Evolutionary conservation across 2,888 invertebrate genomes (phyloP).

Genomic region (Tenthredo amoena): DNA sequence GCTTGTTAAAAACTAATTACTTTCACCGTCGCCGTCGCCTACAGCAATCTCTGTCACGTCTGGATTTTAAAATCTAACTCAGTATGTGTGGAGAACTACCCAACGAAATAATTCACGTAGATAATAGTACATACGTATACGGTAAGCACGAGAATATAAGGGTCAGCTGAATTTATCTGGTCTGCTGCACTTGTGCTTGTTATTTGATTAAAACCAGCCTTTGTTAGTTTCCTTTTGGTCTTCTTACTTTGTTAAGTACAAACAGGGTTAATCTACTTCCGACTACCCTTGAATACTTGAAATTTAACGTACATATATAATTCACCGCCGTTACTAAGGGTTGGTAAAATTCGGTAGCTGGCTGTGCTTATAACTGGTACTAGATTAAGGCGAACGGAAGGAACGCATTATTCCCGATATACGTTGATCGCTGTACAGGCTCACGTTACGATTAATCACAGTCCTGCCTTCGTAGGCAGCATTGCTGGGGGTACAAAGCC

Average conservation of each 20-base stretch:
- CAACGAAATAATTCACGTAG: background rate
- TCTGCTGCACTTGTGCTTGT: background rate
- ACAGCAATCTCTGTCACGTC: background rate
- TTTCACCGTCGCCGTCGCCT: conserved; percentile 55
- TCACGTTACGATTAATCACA: conserved; percentile 52
- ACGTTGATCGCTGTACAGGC: conserved; percentile 51
- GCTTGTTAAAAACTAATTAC: conserved; percentile 69
- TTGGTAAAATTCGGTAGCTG: background rate
- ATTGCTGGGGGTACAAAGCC: conserved; percentile 48
- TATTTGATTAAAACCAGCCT: background rate
- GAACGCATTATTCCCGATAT: conserved; percentile 41
- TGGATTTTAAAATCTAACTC: background rate
- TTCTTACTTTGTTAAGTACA: background rate
- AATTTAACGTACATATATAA: conserved; percentile 17
- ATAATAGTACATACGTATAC: background rate
- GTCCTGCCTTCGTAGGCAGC: conserved; percentile 7
- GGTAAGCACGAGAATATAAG: background rate
- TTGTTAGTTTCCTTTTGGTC: background rate
- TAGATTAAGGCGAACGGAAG: conserved; percentile 29
- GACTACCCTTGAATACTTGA: background rate
- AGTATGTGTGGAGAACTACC: background rate
- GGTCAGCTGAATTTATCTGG: background rate
- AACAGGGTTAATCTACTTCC: background rate
- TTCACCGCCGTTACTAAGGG: background rate
- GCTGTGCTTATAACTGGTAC: background rate